Evolutionary conservation across 1,140 invertebrate species (phyloP).

Genomic region (Trichoplusia ni): DNA sequence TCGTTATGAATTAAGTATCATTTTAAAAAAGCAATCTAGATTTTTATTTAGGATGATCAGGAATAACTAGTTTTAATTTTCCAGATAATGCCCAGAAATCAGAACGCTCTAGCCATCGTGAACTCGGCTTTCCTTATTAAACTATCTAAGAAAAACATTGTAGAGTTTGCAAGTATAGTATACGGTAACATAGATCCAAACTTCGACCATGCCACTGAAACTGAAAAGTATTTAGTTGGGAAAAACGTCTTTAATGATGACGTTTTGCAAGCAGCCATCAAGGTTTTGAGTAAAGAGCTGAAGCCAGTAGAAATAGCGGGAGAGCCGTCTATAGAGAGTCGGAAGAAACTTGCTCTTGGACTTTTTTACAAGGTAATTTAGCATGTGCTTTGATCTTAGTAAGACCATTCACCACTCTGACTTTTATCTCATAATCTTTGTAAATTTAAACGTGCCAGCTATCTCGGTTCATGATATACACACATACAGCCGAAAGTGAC

Average conservation of each 20-base stretch:
- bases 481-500: too few relatives aligned
- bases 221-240: conserved; percentile 85
- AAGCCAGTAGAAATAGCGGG: conserved; percentile 84
- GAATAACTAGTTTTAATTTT: too few relatives aligned
- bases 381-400: too few relatives aligned
- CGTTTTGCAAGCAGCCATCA: conserved; percentile 82
- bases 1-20: too few relatives aligned
- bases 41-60: not conserved
- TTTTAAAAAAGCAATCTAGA: not conserved
- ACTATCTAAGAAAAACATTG: conserved; percentile 47
- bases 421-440: too few relatives aligned
- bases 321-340: conserved; percentile 85
- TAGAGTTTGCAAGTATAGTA: conserved; percentile 70
- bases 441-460: too few relatives aligned
- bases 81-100: conserved; percentile 88
- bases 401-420: too few relatives aligned
- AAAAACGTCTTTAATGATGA: conserved; percentile 80
- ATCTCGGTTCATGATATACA: too few relatives aligned
- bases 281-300: conserved; percentile 83
- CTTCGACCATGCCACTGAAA: conserved; percentile 87
- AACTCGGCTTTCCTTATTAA: conserved; percentile 89
- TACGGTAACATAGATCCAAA: conserved; percentile 87
- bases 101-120: conserved; percentile 92
- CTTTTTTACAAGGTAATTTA: conserved; percentile 89
- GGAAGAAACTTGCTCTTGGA: conserved; percentile 85